Evolutionary conservation across 2,888 invertebrate species (phyloP), one percentile per base, ranked within the genome.

Genomic region (Thymelicus lineola): DNA sequence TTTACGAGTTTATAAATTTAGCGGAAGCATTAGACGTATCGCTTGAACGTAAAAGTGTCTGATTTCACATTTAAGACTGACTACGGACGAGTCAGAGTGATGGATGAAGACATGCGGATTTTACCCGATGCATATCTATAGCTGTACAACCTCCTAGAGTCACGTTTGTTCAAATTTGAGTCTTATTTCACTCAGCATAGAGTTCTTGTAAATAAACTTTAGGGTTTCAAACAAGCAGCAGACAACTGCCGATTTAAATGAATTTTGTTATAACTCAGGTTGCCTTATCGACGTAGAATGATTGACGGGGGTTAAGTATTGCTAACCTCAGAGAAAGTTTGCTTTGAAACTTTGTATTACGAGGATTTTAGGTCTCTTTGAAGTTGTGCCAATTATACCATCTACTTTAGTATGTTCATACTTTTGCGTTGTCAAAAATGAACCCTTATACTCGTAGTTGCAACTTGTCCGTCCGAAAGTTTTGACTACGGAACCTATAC

Each of bases 71-170:
- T 72, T 73, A 76, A 69, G 58, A 72, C 73, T 72, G 71, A 75
- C 76, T 73, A 73, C 71, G 77, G 77, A 77, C 75, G 75, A 80
- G 78, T 70, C 78, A 81, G 85, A 87, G 86, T 88, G 86, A 88
- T 87, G 84, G 85, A 87, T 86, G 87, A 82, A 80, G 77, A 71
- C 75, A 73, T 76, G 74, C 75, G 79, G 77, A 79, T 81, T 78
- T 78, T 72, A 73, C 53, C 42, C 45, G 73, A 72, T 72, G 71
- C 73, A 66, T 73, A 69, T 72, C 72, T 67, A 69, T 63, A 69
- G 12, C 46, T 36, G 28, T 63, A 42, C 10, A 58, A 61, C 55
- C 15, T n/a, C 3, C 0, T 6, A 15, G 58, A 38, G 12, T 35
- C 45, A n/a, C 14, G n/a, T 0, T 45, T 17, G 12, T 28, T 15